Base-by-base conservation (phyloP, 2,797 vertebrate species). In the Coracias cyanogaster region DNA sequence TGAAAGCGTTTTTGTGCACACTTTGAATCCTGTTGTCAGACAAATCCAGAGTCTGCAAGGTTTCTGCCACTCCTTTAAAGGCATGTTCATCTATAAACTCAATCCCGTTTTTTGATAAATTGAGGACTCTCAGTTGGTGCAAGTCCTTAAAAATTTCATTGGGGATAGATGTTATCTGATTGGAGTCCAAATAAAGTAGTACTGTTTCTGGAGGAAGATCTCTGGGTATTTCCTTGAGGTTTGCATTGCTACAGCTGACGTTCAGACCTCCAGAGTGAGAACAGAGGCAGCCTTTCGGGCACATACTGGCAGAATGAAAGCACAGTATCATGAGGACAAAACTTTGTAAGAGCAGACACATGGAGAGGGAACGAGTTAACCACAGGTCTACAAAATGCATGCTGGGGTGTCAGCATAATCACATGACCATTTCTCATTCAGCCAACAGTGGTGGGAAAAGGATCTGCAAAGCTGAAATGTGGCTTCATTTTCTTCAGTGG, bases 301-400 rank as follows among this genome's bases (percentile, higher is more conserved):
- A 99, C 99, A 99, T 99, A 98, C 99, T 99, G 98, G 99, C 99
- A 92, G 99, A 99, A 97, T 99, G 99, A 98, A 99, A 99, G 98
- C 99, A 99, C 98, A 99, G 98, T 98, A 99, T 99, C 99, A 99
- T 99, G 96, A 99, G 99, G 96, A 99, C 99, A 98, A 99, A 99
- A 98, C 99, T 99, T 98, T 99, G 99, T 94, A 99, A 98, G 97
- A 99, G 99, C 97, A 99, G 99, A 99, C 99, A 99, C 99, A 99
- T 99, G 99, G 99, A 99, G 98, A 99, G 99, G 98, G 99, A 99
- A 94, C 99, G 99, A 79, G 99, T 99, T 97, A 99, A 98, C 99
- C 99, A 99, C 98, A 99, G 98, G 99, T 99, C 99, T 99, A 99
- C 98, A 98, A 99, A 98, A 99, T 99, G 99, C 99, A 99, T 99